Evolutionary conservation across 37 sponge, comb jelly and placozoan genomes (phyloP), one percentile per base, ranked within the genome.

Genomic region (Agelas oroides): DNA sequence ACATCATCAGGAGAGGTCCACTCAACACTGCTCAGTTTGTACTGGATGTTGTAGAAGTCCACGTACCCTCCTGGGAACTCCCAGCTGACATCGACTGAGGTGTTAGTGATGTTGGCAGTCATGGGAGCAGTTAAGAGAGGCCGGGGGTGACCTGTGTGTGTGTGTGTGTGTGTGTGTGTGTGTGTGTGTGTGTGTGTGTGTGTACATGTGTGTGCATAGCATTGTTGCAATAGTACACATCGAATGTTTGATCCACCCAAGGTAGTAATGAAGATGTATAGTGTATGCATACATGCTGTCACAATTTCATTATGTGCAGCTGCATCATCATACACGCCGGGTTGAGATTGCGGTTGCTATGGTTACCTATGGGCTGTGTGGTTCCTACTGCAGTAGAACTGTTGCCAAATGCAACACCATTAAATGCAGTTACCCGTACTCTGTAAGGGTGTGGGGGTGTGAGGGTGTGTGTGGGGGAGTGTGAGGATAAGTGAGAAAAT

Each of bases 131-230:
- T 46, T 23, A 78, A 38, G 13, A 78, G 6, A 21, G 66, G 63
- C 41, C 65, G 79, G 27, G 79, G 79, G 5, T 27, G 12, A 11
- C 27, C 62, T 61, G 62, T 53, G 21, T 75, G 76, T 75, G 76
- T 75, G 76, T 57, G 76, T 75, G 76, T 75, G 59, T 75, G 59
- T 75, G 76, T 75, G 59, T 56, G 59, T 75, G 59, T 75, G 76
- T 5, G 3, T 12, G 6, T 12, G 46, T 46, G 46, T 46, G 8
- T 12, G 46, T 56, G 59, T 75, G 76, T 75, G 33, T 56, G 59
- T n/a, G 46, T 46, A 46, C 46, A 46, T n/a, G n/a, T n/a, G n/a
- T n/a, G n/a, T n/a, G n/a, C n/a, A n/a, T n/a, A n/a, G n/a, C n/a
- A n/a, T n/a, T n/a, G n/a, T n/a, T n/a, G n/a, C n/a, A n/a, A n/a